These are phyloP conservation scores for Xenops minutus DNA, from an alignment of 2,797 vertebrate genomes.

Conservation along the genomic window DNA sequence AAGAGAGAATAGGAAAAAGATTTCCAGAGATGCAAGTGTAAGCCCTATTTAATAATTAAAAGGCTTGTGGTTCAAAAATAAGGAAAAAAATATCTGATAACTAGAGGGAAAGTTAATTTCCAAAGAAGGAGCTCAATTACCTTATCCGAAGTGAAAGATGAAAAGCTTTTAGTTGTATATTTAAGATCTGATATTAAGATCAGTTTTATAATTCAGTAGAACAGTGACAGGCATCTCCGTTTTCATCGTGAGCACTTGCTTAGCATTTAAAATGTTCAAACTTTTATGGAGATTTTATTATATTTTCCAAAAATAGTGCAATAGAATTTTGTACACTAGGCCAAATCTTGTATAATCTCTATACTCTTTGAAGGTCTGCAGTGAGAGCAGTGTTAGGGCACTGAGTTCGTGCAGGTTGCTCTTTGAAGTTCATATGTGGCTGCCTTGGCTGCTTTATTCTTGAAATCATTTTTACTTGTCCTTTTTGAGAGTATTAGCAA, in stretches of 20 bases:
- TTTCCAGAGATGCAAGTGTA: background rate
- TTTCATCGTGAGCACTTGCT: background rate
- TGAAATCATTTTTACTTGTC: background rate
- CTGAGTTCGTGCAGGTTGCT: background rate
- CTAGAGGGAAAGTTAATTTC: background rate
- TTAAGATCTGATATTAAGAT: background rate
- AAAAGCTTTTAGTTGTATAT: background rate
- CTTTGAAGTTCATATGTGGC: conserved; percentile 1
- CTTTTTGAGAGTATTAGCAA: background rate
- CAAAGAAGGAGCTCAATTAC: background rate
- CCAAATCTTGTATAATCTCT: background rate
- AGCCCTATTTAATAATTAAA: background rate
- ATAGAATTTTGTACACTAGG: background rate
- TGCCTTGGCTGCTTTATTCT: background rate
- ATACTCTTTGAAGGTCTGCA: background rate
- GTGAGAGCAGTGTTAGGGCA: background rate
- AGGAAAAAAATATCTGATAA: background rate
- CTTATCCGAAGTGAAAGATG: background rate
- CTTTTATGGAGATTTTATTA: background rate
- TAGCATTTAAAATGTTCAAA: conserved; percentile 40
- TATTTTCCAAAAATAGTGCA: background rate
- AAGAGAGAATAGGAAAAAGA: background rate
- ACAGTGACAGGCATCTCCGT: background rate
- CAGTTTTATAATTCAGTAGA: background rate
- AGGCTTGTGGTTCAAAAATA: background rate